These are phyloP conservation scores for Motacilla tschutschensis DNA, from an alignment of 2,113 vertebrate genomes.

Conservation along the genomic window DNA sequence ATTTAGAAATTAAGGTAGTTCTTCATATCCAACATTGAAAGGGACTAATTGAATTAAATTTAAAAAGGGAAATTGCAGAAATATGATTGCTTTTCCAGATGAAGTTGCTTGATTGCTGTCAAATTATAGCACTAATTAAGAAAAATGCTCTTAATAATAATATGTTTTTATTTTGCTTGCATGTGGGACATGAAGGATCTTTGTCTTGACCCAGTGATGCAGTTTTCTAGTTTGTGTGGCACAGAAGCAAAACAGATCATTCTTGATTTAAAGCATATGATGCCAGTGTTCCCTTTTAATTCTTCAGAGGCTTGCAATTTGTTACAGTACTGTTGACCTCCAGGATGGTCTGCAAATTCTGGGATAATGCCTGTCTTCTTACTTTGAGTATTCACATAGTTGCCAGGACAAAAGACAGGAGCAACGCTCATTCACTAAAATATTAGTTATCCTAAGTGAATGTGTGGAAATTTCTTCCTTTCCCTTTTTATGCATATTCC, in stretches of 20 bases:
- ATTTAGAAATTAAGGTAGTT: neutral
- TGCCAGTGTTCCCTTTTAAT: neutral
- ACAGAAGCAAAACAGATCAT: neutral
- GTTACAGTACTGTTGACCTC: neutral
- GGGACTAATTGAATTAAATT: neutral
- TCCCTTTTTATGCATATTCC: neutral
- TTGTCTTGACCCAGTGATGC: neutral
- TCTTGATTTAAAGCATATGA: neutral
- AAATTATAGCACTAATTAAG: neutral
- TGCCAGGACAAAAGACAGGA: neutral
- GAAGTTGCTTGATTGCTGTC: neutral
- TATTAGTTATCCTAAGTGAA: fast-evolving
- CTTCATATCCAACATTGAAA: neutral
- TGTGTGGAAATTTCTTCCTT: neutral
- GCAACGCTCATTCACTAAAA: neutral
- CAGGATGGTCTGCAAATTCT: neutral
- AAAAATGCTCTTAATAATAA: neutral
- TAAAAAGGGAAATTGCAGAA: neutral
- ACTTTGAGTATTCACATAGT: neutral
- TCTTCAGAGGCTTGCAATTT: neutral
- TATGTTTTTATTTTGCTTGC: neutral
- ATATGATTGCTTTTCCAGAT: neutral
- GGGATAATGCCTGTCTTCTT: neutral
- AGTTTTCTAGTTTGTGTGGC: neutral
- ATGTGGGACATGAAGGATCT: fast-evolving